These are phyloP conservation scores for Chionoecetes opilio DNA, from an alignment of 1,140 invertebrate species.

Conservation along the genomic window DNA sequence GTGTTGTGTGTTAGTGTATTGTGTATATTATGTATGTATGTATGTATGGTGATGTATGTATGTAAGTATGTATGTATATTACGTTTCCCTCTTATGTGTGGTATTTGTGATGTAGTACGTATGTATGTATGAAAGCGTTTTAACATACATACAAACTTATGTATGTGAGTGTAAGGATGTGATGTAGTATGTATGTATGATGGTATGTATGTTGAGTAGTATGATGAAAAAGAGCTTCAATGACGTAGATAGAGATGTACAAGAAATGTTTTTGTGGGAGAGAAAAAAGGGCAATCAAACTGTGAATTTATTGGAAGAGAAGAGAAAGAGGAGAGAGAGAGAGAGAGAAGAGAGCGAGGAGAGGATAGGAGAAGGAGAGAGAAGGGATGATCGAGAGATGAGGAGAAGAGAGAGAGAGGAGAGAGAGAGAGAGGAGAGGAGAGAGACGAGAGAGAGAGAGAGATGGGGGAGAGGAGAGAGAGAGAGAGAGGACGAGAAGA, in stretches of 20 bases:
- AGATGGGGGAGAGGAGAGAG: neutral
- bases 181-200: too few relatives aligned
- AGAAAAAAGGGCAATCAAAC: too few relatives aligned
- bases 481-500: neutral
- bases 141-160: too few relatives aligned
- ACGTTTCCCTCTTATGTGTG: too few relatives aligned
- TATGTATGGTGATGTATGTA: neutral
- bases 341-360: constrained; percentile 14
- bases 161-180: too few relatives aligned
- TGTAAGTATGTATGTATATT: neutral
- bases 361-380: neutral
- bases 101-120: too few relatives aligned
- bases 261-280: too few relatives aligned
- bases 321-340: constrained; percentile 28
- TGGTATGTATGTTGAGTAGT: too few relatives aligned
- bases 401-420: neutral
- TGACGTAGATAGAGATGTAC: too few relatives aligned
- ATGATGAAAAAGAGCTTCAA: too few relatives aligned
- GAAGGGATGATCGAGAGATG: neutral
- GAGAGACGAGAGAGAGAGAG: neutral
- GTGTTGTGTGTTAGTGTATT: neutral
- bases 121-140: too few relatives aligned
- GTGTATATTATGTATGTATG: neutral
- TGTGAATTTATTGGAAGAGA: neutral
- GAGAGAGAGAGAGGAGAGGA: neutral